A percentile compares a stretch with the other conserved stretches of the same genome.
These are phyloP conservation scores for Bombus waltoni DNA, from an alignment of 1,140 invertebrate genomes.

Conservation along the genomic window DNA sequence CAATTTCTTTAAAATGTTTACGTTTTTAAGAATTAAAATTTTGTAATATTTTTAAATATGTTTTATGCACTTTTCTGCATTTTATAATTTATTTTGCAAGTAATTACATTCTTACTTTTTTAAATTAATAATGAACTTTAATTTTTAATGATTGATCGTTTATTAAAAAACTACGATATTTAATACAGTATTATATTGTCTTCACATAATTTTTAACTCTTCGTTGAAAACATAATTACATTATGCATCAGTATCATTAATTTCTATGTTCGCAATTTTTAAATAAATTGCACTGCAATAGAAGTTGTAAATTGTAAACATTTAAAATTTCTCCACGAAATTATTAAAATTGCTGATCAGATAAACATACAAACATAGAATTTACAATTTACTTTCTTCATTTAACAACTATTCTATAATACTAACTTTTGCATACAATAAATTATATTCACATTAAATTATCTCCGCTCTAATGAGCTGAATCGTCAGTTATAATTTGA, in stretches of 20 bases:
- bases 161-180: neutral
- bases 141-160: neutral
- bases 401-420: constrained; percentile 8
- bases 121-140: constrained; percentile 3
- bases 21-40: neutral
- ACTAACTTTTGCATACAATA: constrained; percentile 21
- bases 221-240: neutral
- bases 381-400: neutral
- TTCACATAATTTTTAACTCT: neutral
- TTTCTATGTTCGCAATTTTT: neutral
- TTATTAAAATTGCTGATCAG: neutral
- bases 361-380: neutral
- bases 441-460: constrained; percentile 44
- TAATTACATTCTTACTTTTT: constrained; percentile 7
- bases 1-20: too few relatives aligned
- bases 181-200: constrained; percentile 4
- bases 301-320: neutral
- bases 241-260: neutral
- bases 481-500: constrained; percentile 20
- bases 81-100: neutral
- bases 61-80: neutral
- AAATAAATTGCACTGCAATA: neutral
- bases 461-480: neutral
- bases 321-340: neutral
- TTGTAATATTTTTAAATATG: neutral